Conservation (phyloP, 1,140 invertebrate species). For the Rhagoletis pomonella region DNA sequence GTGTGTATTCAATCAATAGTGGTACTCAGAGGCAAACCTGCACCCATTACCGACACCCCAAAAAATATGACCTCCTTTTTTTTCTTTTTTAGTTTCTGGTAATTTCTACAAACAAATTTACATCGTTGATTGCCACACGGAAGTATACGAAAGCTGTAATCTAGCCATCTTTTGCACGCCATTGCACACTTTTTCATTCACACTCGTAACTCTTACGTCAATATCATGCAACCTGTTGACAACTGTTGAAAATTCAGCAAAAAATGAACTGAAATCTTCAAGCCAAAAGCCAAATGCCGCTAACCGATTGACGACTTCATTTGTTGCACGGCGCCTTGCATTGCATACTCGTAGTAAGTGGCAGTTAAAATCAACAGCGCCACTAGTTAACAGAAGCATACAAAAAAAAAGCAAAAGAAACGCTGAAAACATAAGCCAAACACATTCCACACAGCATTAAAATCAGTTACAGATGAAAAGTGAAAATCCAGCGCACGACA, state of each 20-base stretch:
- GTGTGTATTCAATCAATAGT: too few species aligned
- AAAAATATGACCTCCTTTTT: too few species aligned
- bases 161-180: not conserved
- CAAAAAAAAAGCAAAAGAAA: not conserved
- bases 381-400: not conserved
- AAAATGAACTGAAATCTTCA: not conserved
- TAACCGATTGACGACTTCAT: conserved; percentile 23
- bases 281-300: not conserved
- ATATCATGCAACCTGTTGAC: not conserved
- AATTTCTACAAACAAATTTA: not conserved
- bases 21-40: too few species aligned
- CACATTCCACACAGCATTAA: not conserved
- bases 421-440: not conserved
- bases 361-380: not conserved
- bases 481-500: conserved; percentile 43
- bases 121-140: not conserved
- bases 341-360: not conserved
- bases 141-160: not conserved
- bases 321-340: not conserved
- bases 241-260: not conserved
- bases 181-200: not conserved
- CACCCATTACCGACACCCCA: too few species aligned
- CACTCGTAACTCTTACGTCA: not conserved
- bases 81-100: too few species aligned
- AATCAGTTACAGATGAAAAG: conserved; percentile 16